Evolutionary conservation across 2,888 invertebrate species (phyloP).

Genomic region (Quadriops clusia): DNA sequence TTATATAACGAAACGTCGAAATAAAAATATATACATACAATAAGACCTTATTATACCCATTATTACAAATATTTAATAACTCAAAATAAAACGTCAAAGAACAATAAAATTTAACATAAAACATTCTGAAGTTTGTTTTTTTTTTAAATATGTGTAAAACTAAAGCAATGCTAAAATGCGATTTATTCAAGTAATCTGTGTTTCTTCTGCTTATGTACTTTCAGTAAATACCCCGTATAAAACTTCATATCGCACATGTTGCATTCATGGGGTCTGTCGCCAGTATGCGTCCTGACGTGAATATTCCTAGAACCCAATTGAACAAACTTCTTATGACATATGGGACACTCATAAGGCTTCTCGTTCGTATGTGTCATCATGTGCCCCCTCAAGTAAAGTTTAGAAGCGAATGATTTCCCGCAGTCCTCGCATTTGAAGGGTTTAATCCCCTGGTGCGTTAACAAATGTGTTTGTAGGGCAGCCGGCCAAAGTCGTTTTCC

Average conservation of each 20-base stretch:
- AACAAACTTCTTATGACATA: conserved; percentile 1
- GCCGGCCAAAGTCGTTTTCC: conserved; percentile 12
- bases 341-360: conserved; percentile 4
- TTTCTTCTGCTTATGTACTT: conserved; percentile 1
- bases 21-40: too few species aligned
- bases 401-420: conserved; percentile 16
- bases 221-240: neutral
- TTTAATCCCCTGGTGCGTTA: neutral
- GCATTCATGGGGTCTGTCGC: conserved; percentile 26
- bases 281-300: conserved; percentile 25
- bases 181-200: conserved; percentile 2
- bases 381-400: conserved; percentile 10
- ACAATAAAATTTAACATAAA: too few species aligned
- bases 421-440: conserved; percentile 16
- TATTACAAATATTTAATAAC: too few species aligned
- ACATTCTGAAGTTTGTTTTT: too few species aligned
- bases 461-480: conserved; percentile 12
- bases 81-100: too few species aligned
- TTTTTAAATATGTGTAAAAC: too few species aligned
- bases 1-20: too few species aligned
- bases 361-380: conserved; percentile 2
- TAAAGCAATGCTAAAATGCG: too few species aligned
- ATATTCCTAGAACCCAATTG: neutral
- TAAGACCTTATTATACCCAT: too few species aligned
- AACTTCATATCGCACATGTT: conserved; percentile 21